Conservation (phyloP, 2,113 vertebrate genomes). For the Gambusia holbrooki region DNA sequence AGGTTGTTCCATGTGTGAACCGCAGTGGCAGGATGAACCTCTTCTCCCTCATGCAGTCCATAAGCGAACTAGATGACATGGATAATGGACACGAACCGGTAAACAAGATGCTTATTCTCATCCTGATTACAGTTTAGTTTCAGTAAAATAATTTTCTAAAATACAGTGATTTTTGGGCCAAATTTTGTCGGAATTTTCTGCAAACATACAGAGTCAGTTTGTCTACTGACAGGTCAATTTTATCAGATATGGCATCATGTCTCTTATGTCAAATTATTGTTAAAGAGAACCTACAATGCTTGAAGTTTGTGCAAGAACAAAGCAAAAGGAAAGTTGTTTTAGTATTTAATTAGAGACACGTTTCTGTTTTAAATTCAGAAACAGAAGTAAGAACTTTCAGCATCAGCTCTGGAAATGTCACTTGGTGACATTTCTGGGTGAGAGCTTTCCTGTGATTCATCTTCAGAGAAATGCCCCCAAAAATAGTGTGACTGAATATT, state of each 20-base stretch:
- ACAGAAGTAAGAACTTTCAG: not conserved
- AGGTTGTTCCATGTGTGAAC: conserved; percentile 65
- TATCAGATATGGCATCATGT: no score
- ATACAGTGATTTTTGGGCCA: not conserved
- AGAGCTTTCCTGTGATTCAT: not conserved
- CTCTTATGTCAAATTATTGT: no score
- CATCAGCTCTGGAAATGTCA: not conserved
- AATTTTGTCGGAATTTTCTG: not conserved
- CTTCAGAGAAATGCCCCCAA: not conserved
- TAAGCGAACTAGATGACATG: conserved; percentile 85
- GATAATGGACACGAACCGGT: conserved; percentile 67
- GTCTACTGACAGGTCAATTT: no score
- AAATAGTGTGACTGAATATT: not conserved
- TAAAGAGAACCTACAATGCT: no score
- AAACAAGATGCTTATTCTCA: conserved; percentile 23
- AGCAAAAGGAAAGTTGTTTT: no score
- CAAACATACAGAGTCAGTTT: no score
- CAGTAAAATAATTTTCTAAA: not conserved
- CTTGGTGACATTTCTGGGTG: not conserved
- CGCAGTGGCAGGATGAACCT: conserved; percentile 89
- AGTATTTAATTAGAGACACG: no score
- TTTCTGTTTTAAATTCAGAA: not conserved
- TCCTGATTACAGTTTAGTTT: not conserved
- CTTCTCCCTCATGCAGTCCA: conserved; percentile 92
- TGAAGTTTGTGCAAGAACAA: no score